Evolutionary conservation across 2,888 invertebrate species (phyloP).

Genomic region (Epiblema foenella): DNA sequence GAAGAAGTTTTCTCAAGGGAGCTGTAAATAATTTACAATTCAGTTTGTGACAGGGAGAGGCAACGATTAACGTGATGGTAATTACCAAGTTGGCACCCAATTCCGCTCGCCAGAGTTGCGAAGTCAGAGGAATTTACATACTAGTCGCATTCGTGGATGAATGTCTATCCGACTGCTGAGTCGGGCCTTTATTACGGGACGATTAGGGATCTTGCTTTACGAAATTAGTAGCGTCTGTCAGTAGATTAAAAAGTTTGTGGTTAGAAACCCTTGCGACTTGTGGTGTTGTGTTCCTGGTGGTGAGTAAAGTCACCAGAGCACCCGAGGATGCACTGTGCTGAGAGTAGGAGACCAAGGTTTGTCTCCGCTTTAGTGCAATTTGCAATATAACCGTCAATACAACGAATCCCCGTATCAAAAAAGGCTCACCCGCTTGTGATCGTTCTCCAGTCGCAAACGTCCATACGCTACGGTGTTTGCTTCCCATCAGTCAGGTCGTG

Average conservation of each 20-base stretch:
- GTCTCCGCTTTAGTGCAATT: too few species aligned
- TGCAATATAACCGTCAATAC: too few species aligned
- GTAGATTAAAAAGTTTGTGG: not conserved
- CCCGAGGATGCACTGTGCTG: too few species aligned
- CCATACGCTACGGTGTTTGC: too few species aligned
- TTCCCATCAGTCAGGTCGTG: too few species aligned
- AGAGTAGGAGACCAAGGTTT: too few species aligned
- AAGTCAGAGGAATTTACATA: slow-evolving; percentile 44
- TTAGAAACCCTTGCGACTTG: not conserved
- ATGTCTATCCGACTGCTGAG: slow-evolving; percentile 13
- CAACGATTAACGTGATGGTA: slow-evolving; percentile 45
- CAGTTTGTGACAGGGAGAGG: slow-evolving; percentile 47
- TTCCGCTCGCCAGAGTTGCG: slow-evolving; percentile 42
- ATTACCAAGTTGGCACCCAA: slow-evolving; percentile 38
- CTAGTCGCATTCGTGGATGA: slow-evolving; percentile 25
- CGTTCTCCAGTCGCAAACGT: too few species aligned
- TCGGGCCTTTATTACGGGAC: slow-evolving; percentile 28
- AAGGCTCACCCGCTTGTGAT: too few species aligned
- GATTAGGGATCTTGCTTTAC: slow-evolving; percentile 15
- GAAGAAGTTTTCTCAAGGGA: slow-evolving; percentile 46
- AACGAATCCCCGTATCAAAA: too few species aligned
- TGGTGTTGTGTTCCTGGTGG: too few species aligned
- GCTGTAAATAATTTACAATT: slow-evolving; percentile 51
- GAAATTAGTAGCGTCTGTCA: not conserved
- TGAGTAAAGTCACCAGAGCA: too few species aligned